These are phyloP conservation scores for Drosophila setosimentum DNA, from an alignment of 2,888 invertebrate genomes.

Conservation along the genomic window DNA sequence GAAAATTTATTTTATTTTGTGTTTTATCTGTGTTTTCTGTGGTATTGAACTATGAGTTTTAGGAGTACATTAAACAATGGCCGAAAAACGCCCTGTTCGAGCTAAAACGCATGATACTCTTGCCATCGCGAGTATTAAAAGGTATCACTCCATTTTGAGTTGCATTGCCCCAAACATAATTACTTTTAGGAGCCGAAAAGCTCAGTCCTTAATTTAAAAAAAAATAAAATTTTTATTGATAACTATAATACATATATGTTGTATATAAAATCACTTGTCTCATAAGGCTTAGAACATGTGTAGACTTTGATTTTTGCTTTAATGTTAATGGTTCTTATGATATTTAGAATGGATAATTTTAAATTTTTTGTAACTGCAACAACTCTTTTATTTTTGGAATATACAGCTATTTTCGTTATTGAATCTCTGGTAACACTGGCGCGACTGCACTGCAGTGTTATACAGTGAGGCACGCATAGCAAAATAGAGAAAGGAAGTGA, in stretches of 20 bases:
- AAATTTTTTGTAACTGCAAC: background rate
- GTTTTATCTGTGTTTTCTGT: background rate
- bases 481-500: slow-evolving; percentile 32
- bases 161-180: background rate
- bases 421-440: slow-evolving; percentile 10
- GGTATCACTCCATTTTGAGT: background rate
- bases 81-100: too few relatives aligned
- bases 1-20: too few relatives aligned
- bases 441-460: slow-evolving; percentile 27
- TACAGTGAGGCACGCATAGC: slow-evolving; percentile 12
- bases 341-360: background rate
- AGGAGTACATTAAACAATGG: background rate
- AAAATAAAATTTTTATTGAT: background rate
- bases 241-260: background rate
- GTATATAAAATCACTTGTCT: background rate
- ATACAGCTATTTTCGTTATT: background rate
- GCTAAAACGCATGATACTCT: background rate
- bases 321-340: background rate
- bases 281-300: background rate
- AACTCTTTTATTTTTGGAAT: background rate
- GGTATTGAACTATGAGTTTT: background rate
- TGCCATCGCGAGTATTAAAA: background rate
- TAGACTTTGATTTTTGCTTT: background rate
- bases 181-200: background rate
- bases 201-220: background rate